Evolutionary conservation across 2,888 invertebrate species (phyloP).

Genomic region (Schizaphis graminum): DNA sequence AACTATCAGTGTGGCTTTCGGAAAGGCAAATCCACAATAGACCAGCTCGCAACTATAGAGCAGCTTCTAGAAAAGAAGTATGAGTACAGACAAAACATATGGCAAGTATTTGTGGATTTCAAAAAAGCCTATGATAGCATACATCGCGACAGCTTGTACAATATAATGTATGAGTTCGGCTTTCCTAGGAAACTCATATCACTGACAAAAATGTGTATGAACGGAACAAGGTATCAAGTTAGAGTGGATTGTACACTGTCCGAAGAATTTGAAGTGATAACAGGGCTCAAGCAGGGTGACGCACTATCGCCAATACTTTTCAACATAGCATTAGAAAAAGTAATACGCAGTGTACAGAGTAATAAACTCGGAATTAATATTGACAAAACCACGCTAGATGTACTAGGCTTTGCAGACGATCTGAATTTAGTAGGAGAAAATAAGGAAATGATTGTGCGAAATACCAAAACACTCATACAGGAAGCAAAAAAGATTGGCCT

Average conservation of each 20-base stretch:
- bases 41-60: too few species aligned
- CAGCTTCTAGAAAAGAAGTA: too few species aligned
- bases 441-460: constrained; percentile 25
- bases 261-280: neutral
- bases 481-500: too few species aligned
- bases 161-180: too few species aligned
- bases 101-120: too few species aligned
- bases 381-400: constrained; percentile 30
- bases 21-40: too few species aligned
- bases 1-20: too few species aligned
- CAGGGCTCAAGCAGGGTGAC: constrained; percentile 8
- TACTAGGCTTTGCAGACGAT: constrained; percentile 21
- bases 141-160: too few species aligned
- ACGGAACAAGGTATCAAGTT: neutral
- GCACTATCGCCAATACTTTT: constrained; percentile 22
- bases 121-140: too few species aligned
- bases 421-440: constrained; percentile 33
- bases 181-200: neutral
- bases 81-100: too few species aligned
- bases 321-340: too few species aligned
- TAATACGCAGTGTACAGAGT: constrained; percentile 23
- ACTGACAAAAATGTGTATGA: neutral
- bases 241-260: too few species aligned
- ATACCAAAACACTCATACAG: constrained; percentile 23
- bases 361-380: constrained; percentile 36